Percentiles rank a stretch among this genome's conserved stretches.
Conservation (phyloP, 2,888 invertebrate species). For the Nineta flava region DNA sequence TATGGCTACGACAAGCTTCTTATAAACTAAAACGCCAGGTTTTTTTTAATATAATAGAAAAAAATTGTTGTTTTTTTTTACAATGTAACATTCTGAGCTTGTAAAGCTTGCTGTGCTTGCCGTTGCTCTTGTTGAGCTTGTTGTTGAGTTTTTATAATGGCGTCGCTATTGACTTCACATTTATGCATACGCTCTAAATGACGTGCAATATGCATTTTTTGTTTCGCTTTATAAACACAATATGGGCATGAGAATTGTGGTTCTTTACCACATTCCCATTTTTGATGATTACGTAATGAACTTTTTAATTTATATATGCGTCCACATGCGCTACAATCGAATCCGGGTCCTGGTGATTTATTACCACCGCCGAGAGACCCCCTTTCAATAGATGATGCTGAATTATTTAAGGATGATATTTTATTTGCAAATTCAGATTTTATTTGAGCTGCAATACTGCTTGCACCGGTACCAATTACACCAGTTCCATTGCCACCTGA, state of each 20-base stretch:
- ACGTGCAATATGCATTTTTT: constrained; percentile 70
- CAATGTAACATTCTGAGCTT: background rate
- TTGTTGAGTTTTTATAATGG: background rate
- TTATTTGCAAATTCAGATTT: constrained; percentile 14
- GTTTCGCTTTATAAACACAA: constrained; percentile 70
- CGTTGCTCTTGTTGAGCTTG: background rate
- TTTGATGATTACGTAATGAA: constrained; percentile 66
- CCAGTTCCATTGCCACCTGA: constrained; percentile 15
- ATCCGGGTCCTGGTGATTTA: constrained; percentile 34
- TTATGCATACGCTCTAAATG: constrained; percentile 74
- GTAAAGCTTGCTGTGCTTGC: background rate
- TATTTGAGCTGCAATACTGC: constrained; percentile 14
- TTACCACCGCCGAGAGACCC: constrained; percentile 5
- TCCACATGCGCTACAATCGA: constrained; percentile 68
- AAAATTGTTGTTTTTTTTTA: background rate
- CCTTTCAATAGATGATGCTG: background rate
- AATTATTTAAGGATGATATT: constrained; percentile 6
- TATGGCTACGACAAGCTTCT: no score
- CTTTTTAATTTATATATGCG: constrained; percentile 76
- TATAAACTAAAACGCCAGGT: no score
- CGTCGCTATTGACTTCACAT: constrained; percentile 30
- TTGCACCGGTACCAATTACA: constrained; percentile 16
- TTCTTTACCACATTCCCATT: constrained; percentile 76
- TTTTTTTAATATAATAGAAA: no score
- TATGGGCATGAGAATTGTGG: constrained; percentile 70